A percentile compares a stretch with the other conserved stretches of the same genome.
These are phyloP conservation scores for Halocaridina rubra DNA, from an alignment of 2,888 invertebrate genomes.

Conservation along the genomic window DNA sequence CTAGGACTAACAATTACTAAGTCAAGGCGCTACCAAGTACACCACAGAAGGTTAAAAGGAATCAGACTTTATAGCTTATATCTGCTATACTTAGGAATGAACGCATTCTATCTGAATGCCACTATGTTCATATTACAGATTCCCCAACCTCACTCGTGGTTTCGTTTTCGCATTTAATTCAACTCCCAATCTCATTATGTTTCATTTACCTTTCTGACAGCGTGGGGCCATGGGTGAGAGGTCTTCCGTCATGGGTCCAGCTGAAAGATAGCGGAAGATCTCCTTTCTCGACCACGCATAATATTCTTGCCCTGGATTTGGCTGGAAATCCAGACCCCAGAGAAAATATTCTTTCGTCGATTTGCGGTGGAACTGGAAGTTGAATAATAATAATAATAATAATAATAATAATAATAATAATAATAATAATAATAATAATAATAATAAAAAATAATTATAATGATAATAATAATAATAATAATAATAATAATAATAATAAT, in stretches of 20 bases:
- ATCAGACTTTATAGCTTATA: too few species aligned
- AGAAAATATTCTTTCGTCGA: slow-evolving; percentile 48
- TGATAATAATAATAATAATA: background rate
- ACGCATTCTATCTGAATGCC: too few species aligned
- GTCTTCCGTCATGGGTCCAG: slow-evolving; percentile 50
- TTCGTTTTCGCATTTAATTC: too few species aligned
- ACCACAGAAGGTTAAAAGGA: too few species aligned
- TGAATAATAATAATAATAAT: background rate
- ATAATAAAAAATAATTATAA: background rate
- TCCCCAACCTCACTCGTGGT: too few species aligned
- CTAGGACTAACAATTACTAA: too few species aligned
- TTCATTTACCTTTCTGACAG: slow-evolving; percentile 40
- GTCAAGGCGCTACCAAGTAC: too few species aligned
- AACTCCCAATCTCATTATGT: too few species aligned
- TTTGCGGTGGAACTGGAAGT: slow-evolving; percentile 49
- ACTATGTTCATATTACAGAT: too few species aligned
- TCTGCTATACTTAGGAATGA: too few species aligned
- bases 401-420: background rate
- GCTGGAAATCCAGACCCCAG: slow-evolving; percentile 44
- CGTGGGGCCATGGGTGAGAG: slow-evolving; percentile 26
- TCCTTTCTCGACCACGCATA: slow-evolving; percentile 50
- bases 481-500: background rate
- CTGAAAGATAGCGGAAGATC: slow-evolving; percentile 53
- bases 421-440: background rate
- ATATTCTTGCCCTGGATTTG: slow-evolving; percentile 49